Conservation (phyloP, 1,140 invertebrate genomes). For the Eriocheir sinensis region DNA sequence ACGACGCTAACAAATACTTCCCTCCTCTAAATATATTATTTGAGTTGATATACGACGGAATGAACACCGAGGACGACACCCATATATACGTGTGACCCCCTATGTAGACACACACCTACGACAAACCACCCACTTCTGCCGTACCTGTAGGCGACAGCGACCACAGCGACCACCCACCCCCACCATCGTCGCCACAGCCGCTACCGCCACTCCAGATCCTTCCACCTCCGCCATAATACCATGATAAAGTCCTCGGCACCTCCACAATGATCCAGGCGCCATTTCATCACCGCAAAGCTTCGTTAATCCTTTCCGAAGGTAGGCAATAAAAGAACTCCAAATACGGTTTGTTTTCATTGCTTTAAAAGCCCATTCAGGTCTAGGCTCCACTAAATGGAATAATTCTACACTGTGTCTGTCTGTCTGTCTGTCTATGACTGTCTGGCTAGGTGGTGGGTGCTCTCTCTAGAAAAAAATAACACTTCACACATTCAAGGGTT, state of each 20-base stretch:
- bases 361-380: neutral
- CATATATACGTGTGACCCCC: no score
- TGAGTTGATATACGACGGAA: neutral
- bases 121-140: no score
- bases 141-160: neutral
- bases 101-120: no score
- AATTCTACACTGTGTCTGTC: neutral
- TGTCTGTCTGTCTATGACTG: neutral
- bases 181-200: neutral
- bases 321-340: neutral
- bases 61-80: neutral
- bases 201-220: no score
- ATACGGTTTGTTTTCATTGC: neutral
- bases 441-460: neutral
- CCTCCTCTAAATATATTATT: neutral
- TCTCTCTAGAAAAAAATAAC: no score
- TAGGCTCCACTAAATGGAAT: neutral
- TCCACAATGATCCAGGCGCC: neutral
- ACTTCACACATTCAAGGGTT: no score
- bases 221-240: neutral
- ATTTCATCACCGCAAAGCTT: neutral
- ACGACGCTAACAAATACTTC: conserved; percentile 26
- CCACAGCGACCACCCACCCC: neutral
- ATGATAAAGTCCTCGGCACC: neutral
- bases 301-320: neutral